Conservation (phyloP, 2,797 vertebrate species). For the Typhlichthys eigenmanni region DNA sequence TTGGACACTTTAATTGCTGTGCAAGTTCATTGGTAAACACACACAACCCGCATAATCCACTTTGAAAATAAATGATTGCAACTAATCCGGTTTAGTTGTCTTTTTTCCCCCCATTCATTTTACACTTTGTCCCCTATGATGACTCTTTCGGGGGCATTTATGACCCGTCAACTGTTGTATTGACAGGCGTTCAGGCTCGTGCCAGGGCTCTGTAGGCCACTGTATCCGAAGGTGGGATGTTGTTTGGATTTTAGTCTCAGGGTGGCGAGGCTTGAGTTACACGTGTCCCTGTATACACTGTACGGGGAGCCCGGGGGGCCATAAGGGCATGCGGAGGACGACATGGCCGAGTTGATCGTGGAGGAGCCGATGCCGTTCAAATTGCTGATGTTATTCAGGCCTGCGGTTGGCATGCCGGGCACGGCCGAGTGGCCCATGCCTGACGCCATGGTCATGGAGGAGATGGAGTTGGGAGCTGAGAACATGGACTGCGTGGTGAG, state of each 20-base stretch:
- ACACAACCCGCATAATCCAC: conserved; percentile 89
- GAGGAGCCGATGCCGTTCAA: conserved; percentile 90
- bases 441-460: conserved; percentile 96
- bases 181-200: conserved; percentile 95
- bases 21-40: conserved; percentile 87
- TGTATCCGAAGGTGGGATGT: conserved; percentile 95
- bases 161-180: conserved; percentile 93
- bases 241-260: conserved; percentile 98
- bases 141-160: conserved; percentile 2
- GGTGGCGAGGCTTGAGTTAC: conserved; percentile 94
- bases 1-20: conserved; percentile 80
- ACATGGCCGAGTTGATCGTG: conserved; percentile 93
- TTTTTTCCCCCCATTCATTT: conserved; percentile 32
- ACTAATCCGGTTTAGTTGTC: conserved; percentile 85
- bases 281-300: conserved; percentile 97
- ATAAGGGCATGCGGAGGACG: conserved; percentile 91
- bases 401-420: conserved; percentile 88
- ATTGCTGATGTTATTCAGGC: conserved; percentile 96
- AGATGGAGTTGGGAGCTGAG: conserved; percentile 94
- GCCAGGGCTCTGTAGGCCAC: conserved; percentile 90
- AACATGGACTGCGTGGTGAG: conserved; percentile 97
- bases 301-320: conserved; percentile 93
- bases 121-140: conserved; percentile 40
- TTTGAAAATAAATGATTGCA: conserved; percentile 78
- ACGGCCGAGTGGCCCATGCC: conserved; percentile 92